Evolutionary conservation across 2,113 vertebrate genomes (phyloP).

Genomic region (Zingel zingel): DNA sequence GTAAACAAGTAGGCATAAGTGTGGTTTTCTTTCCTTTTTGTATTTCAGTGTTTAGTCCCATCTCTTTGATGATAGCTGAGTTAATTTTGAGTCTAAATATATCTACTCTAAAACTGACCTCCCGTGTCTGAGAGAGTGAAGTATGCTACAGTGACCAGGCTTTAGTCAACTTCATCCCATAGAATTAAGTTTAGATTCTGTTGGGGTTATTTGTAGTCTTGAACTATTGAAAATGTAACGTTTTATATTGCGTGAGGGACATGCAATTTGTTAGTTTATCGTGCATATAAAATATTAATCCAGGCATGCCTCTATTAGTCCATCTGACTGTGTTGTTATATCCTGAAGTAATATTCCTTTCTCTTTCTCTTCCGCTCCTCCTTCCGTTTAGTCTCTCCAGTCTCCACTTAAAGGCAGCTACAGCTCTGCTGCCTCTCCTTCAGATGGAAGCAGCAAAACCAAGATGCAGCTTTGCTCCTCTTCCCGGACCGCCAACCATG

Average conservation of each 20-base stretch:
- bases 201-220: background rate
- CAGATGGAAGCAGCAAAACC: slow-evolving; percentile 80
- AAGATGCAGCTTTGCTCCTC: slow-evolving; percentile 80
- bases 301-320: background rate
- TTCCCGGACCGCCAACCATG: slow-evolving; percentile 77
- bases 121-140: background rate
- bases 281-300: slow-evolving; percentile 45
- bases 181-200: background rate
- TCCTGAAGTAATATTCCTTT: slow-evolving; percentile 51
- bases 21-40: background rate
- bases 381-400: slow-evolving; percentile 62
- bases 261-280: slow-evolving; percentile 4
- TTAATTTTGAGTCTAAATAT: background rate
- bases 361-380: slow-evolving; percentile 45
- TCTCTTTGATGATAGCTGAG: background rate
- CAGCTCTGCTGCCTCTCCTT: slow-evolving; percentile 83
- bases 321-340: slow-evolving; percentile 25
- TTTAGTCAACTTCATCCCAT: background rate
- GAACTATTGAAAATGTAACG: background rate
- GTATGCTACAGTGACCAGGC: background rate
- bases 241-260: background rate
- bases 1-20: slow-evolving; percentile 80
- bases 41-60: background rate
- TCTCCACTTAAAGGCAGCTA: slow-evolving; percentile 83
- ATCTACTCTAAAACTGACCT: background rate